These are phyloP conservation scores for Cossypha niveicapilla DNA, from an alignment of 2,797 vertebrate genomes.

Conservation along the genomic window DNA sequence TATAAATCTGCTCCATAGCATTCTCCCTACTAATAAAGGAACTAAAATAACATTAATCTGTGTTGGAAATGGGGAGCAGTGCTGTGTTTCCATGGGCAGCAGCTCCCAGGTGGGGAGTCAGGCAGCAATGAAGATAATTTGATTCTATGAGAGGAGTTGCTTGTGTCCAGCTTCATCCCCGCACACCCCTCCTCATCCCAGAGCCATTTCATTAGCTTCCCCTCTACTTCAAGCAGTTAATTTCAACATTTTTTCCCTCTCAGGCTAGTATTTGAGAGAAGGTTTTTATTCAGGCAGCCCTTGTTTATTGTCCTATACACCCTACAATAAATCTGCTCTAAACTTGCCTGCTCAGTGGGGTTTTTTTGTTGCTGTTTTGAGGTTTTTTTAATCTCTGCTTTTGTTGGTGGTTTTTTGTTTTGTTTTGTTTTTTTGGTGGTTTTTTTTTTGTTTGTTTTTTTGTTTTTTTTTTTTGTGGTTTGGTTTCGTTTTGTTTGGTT, in stretches of 20 bases:
- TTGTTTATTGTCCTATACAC: background rate
- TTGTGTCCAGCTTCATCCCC: background rate
- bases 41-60: background rate
- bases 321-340: background rate
- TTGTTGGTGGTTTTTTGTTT: accelerated
- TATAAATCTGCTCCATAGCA: background rate
- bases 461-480: too few relatives aligned
- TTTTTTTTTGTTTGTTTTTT: too few relatives aligned
- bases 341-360: background rate
- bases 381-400: accelerated
- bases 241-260: background rate
- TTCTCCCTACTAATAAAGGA: background rate
- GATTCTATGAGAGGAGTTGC: background rate
- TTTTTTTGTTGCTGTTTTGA: background rate
- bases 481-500: too few relatives aligned
- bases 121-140: background rate
- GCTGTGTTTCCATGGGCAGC: background rate
- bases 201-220: background rate
- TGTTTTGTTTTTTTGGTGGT: too few relatives aligned
- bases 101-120: background rate
- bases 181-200: background rate
- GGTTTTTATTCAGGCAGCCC: background rate
- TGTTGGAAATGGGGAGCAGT: background rate
- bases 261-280: background rate
- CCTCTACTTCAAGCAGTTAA: background rate